Conservation (phyloP, 2,113 vertebrate genomes). For the Ascaphus truei region DNA sequence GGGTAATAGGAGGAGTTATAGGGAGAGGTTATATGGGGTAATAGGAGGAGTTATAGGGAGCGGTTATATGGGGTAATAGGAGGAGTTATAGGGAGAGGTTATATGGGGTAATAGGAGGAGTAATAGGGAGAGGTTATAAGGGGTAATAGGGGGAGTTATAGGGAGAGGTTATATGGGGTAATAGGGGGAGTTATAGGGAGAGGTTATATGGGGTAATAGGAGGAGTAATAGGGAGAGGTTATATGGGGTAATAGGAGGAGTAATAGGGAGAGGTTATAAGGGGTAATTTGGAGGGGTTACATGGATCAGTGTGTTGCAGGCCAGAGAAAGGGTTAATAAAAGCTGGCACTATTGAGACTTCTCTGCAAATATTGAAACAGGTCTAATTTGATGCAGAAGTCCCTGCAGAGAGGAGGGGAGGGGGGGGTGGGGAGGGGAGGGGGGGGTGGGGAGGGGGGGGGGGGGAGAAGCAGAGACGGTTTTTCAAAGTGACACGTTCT, state of each 20-base stretch:
- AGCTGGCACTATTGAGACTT: not conserved
- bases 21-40: not conserved
- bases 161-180: no score
- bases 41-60: no score
- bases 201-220: no score
- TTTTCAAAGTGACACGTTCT: conserved; percentile 33
- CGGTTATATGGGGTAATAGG: no score
- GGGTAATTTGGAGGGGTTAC: no score
- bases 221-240: not conserved
- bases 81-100: not conserved
- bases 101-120: not conserved
- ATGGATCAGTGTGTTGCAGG: no score
- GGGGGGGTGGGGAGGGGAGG: no score
- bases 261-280: not conserved
- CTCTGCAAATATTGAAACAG: conserved; percentile 28
- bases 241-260: not conserved
- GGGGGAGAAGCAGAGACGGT: conserved; percentile 8
- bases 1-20: not conserved
- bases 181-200: not conserved
- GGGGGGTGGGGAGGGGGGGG: no score
- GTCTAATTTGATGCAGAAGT: conserved; percentile 19
- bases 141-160: not conserved
- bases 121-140: no score
- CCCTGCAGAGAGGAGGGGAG: conserved; percentile 13
- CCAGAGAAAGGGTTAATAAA: no score